Conservation (phyloP, 2,113 vertebrate species). For the Labeo catla region DNA sequence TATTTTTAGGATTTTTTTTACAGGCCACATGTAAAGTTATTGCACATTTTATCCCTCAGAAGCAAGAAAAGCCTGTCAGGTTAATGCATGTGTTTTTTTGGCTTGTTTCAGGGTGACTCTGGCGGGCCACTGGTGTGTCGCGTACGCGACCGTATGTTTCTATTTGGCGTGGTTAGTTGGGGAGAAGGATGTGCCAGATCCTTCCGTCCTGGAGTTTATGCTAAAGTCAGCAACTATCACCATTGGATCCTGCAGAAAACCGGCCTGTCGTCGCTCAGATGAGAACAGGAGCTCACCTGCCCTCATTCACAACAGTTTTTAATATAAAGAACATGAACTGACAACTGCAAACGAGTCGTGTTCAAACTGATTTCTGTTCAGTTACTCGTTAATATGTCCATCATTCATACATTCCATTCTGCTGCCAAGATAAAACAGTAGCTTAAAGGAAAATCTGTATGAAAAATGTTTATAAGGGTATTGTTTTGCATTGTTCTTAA, state of each 20-base stretch:
- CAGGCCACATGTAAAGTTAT: background rate
- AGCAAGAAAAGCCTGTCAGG: background rate
- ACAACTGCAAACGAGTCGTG: background rate
- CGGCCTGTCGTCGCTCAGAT: background rate
- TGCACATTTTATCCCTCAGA: background rate
- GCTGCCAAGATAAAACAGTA: background rate
- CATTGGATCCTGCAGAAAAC: slow-evolving; percentile 71
- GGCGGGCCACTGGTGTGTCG: slow-evolving; percentile 74
- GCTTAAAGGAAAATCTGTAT: background rate
- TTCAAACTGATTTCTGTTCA: background rate
- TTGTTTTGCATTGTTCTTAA: background rate
- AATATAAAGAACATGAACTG: background rate
- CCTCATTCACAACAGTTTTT: background rate
- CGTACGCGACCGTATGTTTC: slow-evolving; percentile 59
- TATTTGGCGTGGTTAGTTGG: slow-evolving; percentile 79
- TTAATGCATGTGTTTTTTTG: background rate
- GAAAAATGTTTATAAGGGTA: background rate
- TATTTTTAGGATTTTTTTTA: too few species aligned
- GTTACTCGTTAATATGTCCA: background rate
- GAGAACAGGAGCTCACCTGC: background rate
- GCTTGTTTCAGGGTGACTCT: slow-evolving; percentile 69
- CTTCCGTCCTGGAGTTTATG: slow-evolving; percentile 72
- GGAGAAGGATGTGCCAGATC: slow-evolving; percentile 67
- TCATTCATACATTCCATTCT: background rate
- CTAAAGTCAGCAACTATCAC: slow-evolving; percentile 73